Evolutionary conservation across 2,113 vertebrate species (phyloP), one percentile per base, ranked within the genome.

Genomic region (Microcebus ravelobensis): DNA sequence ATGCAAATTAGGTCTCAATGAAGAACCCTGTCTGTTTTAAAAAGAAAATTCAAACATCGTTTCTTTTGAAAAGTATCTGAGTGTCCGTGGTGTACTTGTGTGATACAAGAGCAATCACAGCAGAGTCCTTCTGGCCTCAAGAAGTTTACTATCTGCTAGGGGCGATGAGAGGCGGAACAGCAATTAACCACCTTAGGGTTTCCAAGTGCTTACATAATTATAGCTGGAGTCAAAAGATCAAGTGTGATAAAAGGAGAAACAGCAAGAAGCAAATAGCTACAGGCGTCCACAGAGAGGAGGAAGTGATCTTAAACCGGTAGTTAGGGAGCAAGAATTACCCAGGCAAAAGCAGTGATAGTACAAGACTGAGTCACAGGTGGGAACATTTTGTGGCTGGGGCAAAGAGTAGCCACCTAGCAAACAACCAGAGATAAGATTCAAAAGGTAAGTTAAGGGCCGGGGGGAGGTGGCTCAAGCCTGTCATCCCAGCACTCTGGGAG

Each of bases 141-240:
- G 73, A 90, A 93, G 25, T 87, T 79, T 86, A 83, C 85, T 84
- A 48, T 80, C 74, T 95, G 68, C 59, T 52, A 93, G 21, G 13
- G 39, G 42, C 61, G 8, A 8, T 90, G 34, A 89, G 73, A 86
- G 42, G 34, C 39, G 14, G 23, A 96, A 91, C 15, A 94, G 74
- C 70, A 96, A 96, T 76, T 87, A 94, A 79, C 70, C 50, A 86
- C n/a, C 71, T 76, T 74, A 84, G 50, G 81, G 71, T 77, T 95
- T 95, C 52, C 50, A 94, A 65, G 76, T 52, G 21, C 45, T 90
- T 90, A 76, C 42, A 61, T 65, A 84, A 94, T 45, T 86, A 13
- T 61, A 87, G 84, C 70, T 96, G 42, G 92, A 95, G 76, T 95
- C 73, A 94, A 95, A 93, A 95, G 36, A 96, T n/a, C 71, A 82